Evolutionary conservation across 2,888 invertebrate genomes (phyloP).

Genomic region (Archaeoteleia sp.): DNA sequence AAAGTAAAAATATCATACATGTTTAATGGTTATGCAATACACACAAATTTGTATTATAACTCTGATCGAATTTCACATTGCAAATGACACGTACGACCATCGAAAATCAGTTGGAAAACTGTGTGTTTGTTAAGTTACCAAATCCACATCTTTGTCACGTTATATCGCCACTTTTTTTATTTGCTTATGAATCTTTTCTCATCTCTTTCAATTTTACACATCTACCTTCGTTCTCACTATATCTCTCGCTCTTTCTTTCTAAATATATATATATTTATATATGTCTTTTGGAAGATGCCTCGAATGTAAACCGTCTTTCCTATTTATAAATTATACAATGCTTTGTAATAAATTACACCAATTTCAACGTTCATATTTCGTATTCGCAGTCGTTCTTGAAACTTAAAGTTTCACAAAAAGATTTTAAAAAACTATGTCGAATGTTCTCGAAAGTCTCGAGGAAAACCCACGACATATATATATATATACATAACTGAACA

Average conservation of each 20-base stretch:
- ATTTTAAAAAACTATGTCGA: too few species aligned
- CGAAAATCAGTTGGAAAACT: slow-evolving; percentile 33
- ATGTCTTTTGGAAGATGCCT: slow-evolving; percentile 29
- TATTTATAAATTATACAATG: slow-evolving; percentile 33
- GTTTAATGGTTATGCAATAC: neutral
- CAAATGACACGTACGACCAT: slow-evolving; percentile 18
- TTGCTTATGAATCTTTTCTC: slow-evolving; percentile 12
- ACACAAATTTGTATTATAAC: too few species aligned
- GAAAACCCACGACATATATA: neutral
- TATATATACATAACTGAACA: slow-evolving; percentile 12
- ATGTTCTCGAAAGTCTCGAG: too few species aligned
- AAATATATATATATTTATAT: slow-evolving; percentile 25
- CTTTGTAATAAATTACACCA: slow-evolving; percentile 9
- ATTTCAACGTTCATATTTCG: neutral
- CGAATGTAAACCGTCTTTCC: slow-evolving; percentile 17
- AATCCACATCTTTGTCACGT: slow-evolving; percentile 6
- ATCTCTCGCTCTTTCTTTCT: too few species aligned
- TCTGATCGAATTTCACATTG: slow-evolving; percentile 12
- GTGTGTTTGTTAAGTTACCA: slow-evolving; percentile 10
- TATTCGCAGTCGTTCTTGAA: neutral
- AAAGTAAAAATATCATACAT: neutral
- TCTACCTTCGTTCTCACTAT: too few species aligned
- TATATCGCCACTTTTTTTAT: too few species aligned
- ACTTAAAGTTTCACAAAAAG: neutral
- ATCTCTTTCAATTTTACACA: slow-evolving; percentile 22